Evolutionary conservation across 2,797 vertebrate species (phyloP).

Genomic region (Bradypodion ventrale): DNA sequence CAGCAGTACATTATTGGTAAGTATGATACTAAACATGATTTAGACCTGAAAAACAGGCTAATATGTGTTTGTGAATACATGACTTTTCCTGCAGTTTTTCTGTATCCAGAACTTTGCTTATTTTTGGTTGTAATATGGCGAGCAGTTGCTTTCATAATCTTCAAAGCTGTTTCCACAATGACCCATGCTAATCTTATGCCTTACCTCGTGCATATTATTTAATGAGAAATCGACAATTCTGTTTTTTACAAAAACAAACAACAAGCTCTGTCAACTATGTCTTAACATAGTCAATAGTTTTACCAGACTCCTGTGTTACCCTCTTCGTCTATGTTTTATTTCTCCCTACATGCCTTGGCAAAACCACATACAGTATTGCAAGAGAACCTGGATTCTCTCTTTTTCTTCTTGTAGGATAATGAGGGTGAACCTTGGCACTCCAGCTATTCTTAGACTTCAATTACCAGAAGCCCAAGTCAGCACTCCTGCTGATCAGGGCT

Average conservation of each 20-base stretch:
- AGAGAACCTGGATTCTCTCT: not conserved
- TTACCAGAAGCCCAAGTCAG: no score
- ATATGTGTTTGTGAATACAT: not conserved
- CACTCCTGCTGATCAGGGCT: no score
- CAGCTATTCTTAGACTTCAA: no score
- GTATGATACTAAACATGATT: not conserved
- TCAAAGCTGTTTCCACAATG: not conserved
- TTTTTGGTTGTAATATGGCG: not conserved
- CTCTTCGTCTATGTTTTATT: not conserved
- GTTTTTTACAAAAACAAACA: not conserved
- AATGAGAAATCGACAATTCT: not conserved
- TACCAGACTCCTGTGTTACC: not conserved
- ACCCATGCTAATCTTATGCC: not conserved
- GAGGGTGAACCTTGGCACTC: no score
- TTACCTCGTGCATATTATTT: not conserved
- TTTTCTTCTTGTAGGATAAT: no score
- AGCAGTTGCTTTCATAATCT: not conserved
- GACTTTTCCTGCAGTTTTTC: not conserved
- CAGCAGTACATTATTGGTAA: not conserved
- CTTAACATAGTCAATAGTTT: not conserved
- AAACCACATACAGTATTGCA: not conserved
- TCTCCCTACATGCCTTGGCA: not conserved
- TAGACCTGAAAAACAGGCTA: not conserved
- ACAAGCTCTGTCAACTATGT: not conserved
- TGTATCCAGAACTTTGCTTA: not conserved